phyloP scores from a whole-genome alignment of 23 tunicate species.

The Diplosoma virens region DNA sequence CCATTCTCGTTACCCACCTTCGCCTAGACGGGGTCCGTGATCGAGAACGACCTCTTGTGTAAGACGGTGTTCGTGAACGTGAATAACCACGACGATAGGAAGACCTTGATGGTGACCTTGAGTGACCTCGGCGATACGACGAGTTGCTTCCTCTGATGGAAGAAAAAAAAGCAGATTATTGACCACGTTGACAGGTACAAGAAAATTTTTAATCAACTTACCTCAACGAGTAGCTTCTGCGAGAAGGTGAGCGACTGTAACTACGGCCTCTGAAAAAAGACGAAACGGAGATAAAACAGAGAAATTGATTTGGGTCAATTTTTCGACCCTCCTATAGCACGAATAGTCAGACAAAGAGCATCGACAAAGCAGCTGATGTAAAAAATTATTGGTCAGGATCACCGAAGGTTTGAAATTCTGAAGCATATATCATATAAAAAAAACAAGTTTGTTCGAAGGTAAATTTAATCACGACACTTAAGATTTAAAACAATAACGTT shows the following conservation, averaged over 20 bases:
- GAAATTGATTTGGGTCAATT: too few species aligned
- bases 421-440: too few species aligned
- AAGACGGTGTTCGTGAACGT: neutral
- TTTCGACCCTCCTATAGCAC: too few species aligned
- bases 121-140: constrained; percentile 33
- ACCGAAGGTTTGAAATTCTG: too few species aligned
- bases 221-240: constrained; percentile 6
- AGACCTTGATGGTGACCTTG: constrained; percentile 67
- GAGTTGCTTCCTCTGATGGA: constrained; percentile 33
- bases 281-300: too few species aligned
- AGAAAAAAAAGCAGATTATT: neutral
- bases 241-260: constrained; percentile 76
- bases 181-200: neutral
- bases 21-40: neutral
- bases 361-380: too few species aligned
- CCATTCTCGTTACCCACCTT: too few species aligned
- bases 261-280: constrained; percentile 52
- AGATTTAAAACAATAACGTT: too few species aligned
- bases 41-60: constrained; percentile 7
- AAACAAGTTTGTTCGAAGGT: too few species aligned
- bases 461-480: too few species aligned
- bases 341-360: too few species aligned
- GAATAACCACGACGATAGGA: neutral
- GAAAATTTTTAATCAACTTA: neutral
- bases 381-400: too few species aligned